Evolutionary conservation across 1,140 invertebrate species (phyloP).

Genomic region (Danaus plexippus): DNA sequence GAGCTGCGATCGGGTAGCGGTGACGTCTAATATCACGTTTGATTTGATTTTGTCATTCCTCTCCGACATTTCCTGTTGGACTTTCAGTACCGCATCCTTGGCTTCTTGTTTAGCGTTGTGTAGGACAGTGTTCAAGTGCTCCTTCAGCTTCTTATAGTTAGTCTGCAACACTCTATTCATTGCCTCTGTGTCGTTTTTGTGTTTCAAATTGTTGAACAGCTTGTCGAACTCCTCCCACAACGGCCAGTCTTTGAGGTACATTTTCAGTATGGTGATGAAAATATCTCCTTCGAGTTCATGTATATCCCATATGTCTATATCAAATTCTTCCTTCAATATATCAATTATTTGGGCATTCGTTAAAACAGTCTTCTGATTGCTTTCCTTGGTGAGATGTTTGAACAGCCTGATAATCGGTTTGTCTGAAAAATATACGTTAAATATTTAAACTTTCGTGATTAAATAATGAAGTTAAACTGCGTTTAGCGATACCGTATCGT

Average conservation of each 20-base stretch:
- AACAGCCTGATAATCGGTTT: slow-evolving; percentile 44
- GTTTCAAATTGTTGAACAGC: slow-evolving; percentile 24
- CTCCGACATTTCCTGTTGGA: slow-evolving; percentile 2
- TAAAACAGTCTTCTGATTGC: slow-evolving; percentile 44
- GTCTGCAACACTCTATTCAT: slow-evolving; percentile 27
- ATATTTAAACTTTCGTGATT: too few species aligned
- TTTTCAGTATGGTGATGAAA: slow-evolving; percentile 50
- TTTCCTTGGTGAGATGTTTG: slow-evolving; percentile 34
- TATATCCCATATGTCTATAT: slow-evolving; percentile 25
- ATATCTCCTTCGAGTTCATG: slow-evolving; percentile 45
- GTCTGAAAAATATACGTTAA: slow-evolving; percentile 23
- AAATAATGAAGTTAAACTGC: too few species aligned
- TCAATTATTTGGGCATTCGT: slow-evolving; percentile 50
- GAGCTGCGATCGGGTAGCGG: slow-evolving; percentile 37
- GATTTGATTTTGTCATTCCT: slow-evolving; percentile 4
- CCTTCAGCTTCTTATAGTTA: slow-evolving; percentile 37
- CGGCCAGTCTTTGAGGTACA: slow-evolving; percentile 56
- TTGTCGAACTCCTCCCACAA: slow-evolving; percentile 53
- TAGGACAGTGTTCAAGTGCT: slow-evolving; percentile 33
- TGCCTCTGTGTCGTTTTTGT: slow-evolving; percentile 17
- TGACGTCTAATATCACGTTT: slow-evolving; percentile 33
- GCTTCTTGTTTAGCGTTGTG: slow-evolving; percentile 22
- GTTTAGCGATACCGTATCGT: too few species aligned
- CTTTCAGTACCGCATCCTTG: slow-evolving; percentile 17
- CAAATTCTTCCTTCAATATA: slow-evolving; percentile 47